Percentiles rank a stretch among this genome's conserved stretches.
These are phyloP conservation scores for Isaurus tuberculatus DNA, from an alignment of 92 coral and sea anemone species.

Conservation along the genomic window DNA sequence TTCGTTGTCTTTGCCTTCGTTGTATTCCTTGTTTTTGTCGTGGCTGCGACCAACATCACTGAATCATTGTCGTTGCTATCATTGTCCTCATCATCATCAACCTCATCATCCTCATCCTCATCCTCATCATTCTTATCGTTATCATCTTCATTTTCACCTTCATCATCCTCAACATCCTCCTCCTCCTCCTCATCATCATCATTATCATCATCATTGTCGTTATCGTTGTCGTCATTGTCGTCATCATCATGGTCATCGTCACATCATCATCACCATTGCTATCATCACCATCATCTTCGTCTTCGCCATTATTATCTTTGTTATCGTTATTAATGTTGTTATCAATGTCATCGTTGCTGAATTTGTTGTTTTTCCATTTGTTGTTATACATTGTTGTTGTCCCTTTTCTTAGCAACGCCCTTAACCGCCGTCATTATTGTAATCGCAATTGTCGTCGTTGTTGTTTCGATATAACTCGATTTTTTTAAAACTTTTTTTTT, in stretches of 20 bases:
- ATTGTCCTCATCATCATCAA: background rate
- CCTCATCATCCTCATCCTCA: background rate
- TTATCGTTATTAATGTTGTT: background rate
- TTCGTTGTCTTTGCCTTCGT: no score
- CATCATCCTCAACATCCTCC: background rate
- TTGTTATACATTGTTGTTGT: no score
- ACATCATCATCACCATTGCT: background rate
- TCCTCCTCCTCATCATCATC: background rate
- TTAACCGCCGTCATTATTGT: background rate
- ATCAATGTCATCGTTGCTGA: background rate
- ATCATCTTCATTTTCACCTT: background rate
- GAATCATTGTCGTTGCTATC: no score
- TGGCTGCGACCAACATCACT: no score
- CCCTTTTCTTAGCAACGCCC: no score
- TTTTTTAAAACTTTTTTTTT: background rate
- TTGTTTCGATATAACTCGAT: no score
- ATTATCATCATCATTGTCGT: background rate
- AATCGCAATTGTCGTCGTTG: background rate
- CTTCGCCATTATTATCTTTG: background rate
- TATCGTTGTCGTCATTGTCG: background rate
- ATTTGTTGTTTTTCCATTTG: no score
- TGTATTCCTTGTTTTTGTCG: no score
- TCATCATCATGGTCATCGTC: background rate
- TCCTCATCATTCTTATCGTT: background rate
- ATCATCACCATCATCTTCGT: background rate